Evolutionary conservation across 2,888 invertebrate species (phyloP), one percentile per base, ranked within the genome.

Genomic region (Coecobrya sp.): DNA sequence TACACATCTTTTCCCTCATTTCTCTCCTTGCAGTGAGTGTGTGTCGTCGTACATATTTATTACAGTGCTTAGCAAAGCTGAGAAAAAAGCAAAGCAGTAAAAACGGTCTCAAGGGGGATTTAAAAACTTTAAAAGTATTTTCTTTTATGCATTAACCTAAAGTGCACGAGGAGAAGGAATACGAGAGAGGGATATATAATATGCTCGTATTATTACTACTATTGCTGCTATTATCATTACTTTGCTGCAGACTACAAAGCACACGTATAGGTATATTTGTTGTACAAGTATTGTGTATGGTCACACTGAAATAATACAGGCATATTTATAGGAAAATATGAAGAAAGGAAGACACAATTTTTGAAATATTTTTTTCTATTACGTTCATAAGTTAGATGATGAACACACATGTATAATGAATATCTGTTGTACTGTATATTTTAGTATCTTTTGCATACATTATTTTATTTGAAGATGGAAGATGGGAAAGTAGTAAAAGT

Each of bases 121-220:
- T 89, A 89, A 89, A 89, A 89, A 89, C 73, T 89, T 89, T 84
- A 89, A 89, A 89, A 68, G 89, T 89, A 84, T 89, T 89, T 82
- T 82, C 45, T 82, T 84, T 81, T 81, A 55, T 89, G 62, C 70
- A 89, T 84, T 89, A 82, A 70, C 70, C 70, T 79, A 88, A 79
- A 87, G 70, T 86, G 86, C 76, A 76, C 42, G 68, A 88, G 62
- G 45, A 81, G 27, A 30, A 81, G 49, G 49, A 68, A 68, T 10
- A 22, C 25, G 62, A 68, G 36, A 68, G 16, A 13, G 25, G 76
- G 76, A 73, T 73, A 73, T 73, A 45, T 73, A 73, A 73, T 73
- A 19, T 73, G 45, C 42, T 27, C n/a, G 16, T 49, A 13, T 45
- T 27, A 76, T 76, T 76, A 76, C 19, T 70, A 30, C 30, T 36